A percentile compares a stretch with the other conserved stretches of the same genome.
These are phyloP conservation scores for Protobothrops flavoviridis DNA, from an alignment of 2,113 vertebrate genomes.

Conservation along the genomic window DNA sequence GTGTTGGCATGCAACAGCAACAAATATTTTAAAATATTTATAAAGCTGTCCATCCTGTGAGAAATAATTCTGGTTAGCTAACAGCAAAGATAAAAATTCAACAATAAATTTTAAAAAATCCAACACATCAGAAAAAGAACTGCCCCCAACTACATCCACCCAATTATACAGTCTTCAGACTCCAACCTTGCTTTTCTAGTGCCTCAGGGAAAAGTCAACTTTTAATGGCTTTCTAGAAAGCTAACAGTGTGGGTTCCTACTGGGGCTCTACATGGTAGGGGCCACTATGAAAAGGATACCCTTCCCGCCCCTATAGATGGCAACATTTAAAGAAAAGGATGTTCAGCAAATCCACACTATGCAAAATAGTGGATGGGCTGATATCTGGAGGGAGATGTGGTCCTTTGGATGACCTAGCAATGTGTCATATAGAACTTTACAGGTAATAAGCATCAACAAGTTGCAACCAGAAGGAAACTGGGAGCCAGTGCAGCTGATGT, in stretches of 20 bases:
- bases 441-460: neutral
- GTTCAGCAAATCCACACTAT: neutral
- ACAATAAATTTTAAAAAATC: neutral
- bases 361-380: neutral
- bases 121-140: neutral
- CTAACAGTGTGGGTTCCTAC: neutral
- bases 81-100: neutral
- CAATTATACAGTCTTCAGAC: neutral
- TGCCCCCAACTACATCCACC: neutral
- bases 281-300: neutral
- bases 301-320: neutral
- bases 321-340: neutral
- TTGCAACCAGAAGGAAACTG: neutral
- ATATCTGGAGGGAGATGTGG: neutral
- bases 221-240: neutral
- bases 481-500: neutral
- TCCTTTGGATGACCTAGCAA: neutral
- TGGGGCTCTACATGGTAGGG: neutral
- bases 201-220: neutral
- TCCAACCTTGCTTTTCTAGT: neutral
- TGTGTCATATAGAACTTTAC: neutral
- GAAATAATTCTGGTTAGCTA: neutral
- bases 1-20: neutral
- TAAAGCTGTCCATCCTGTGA: neutral
- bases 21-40: neutral